Conservation (phyloP, 2,113 vertebrate species). For the Prolemur simus region DNA sequence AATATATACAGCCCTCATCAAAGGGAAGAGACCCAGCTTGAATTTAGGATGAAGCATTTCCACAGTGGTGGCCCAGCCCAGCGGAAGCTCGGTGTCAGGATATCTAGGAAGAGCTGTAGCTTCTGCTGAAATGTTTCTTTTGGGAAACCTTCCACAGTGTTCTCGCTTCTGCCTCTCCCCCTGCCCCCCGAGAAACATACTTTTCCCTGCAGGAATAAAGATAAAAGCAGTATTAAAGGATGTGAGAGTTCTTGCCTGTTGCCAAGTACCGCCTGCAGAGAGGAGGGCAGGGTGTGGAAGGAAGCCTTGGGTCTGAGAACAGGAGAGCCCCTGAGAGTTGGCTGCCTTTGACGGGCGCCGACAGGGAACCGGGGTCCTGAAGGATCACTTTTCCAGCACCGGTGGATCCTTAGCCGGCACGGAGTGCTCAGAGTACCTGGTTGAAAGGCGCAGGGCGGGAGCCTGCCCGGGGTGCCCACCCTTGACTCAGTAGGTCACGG, state of each 20-base stretch:
- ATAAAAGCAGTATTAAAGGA: not conserved
- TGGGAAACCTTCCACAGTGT: not conserved
- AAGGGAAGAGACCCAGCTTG: not conserved
- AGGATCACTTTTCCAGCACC: not conserved
- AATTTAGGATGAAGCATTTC: not conserved
- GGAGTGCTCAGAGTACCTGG: not conserved
- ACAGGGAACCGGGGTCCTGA: accelerated
- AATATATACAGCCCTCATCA: not conserved
- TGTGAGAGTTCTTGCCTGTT: not conserved
- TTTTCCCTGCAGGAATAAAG: not conserved
- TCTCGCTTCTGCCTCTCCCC: not conserved
- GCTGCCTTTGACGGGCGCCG: not conserved
- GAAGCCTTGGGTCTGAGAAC: not conserved
- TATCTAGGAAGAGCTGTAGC: not conserved
- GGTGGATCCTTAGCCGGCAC: not conserved
- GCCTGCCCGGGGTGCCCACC: no score
- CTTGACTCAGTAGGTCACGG: not conserved
- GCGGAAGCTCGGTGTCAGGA: no score
- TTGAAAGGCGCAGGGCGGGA: not conserved
- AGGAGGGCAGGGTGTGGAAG: no score
- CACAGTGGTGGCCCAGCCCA: not conserved
- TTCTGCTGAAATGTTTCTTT: not conserved
- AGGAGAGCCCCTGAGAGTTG: not conserved
- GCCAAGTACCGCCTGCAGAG: accelerated
- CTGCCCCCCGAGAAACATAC: not conserved